Evolutionary conservation across 2,888 invertebrate species (phyloP).

Genomic region (Pyrgus malvae): DNA sequence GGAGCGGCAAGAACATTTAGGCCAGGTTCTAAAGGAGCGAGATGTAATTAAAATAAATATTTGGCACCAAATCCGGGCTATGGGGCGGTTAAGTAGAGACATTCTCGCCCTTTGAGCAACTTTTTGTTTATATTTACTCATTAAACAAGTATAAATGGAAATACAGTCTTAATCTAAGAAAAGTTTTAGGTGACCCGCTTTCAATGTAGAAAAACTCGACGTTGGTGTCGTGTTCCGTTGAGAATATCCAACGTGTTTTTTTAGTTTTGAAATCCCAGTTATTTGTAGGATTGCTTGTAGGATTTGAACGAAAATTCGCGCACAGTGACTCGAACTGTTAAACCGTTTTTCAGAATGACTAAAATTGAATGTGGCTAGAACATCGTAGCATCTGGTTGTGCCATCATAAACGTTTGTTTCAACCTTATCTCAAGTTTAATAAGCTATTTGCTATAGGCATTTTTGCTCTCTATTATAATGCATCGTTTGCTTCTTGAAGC

Average conservation of each 20-base stretch:
- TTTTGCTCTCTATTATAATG: too few species aligned
- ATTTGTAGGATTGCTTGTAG: too few species aligned
- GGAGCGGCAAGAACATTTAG: slow-evolving; percentile 58
- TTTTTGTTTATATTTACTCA: slow-evolving; percentile 79
- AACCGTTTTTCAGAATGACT: too few species aligned
- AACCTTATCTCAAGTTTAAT: too few species aligned
- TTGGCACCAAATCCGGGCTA: slow-evolving; percentile 76
- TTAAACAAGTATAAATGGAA: slow-evolving; percentile 74
- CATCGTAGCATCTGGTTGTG: too few species aligned
- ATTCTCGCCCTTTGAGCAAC: slow-evolving; percentile 78
- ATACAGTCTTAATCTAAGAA: slow-evolving; percentile 57
- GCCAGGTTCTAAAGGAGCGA: slow-evolving; percentile 62
- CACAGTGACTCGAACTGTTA: too few species aligned
- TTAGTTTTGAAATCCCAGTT: neutral
- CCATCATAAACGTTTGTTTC: too few species aligned
- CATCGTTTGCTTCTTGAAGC: too few species aligned
- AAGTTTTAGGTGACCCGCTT: slow-evolving; percentile 50
- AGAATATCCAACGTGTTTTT: neutral
- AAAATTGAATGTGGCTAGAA: too few species aligned
- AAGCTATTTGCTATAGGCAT: too few species aligned
- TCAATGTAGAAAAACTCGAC: neutral
- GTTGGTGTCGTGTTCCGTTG: neutral
- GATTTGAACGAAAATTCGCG: too few species aligned
- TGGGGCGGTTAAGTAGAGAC: slow-evolving; percentile 74
- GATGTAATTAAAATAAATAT: slow-evolving; percentile 81